Evolutionary conservation across 1,140 invertebrate species (phyloP), one percentile per base, ranked within the genome.

Genomic region (Drusus annulatus): DNA sequence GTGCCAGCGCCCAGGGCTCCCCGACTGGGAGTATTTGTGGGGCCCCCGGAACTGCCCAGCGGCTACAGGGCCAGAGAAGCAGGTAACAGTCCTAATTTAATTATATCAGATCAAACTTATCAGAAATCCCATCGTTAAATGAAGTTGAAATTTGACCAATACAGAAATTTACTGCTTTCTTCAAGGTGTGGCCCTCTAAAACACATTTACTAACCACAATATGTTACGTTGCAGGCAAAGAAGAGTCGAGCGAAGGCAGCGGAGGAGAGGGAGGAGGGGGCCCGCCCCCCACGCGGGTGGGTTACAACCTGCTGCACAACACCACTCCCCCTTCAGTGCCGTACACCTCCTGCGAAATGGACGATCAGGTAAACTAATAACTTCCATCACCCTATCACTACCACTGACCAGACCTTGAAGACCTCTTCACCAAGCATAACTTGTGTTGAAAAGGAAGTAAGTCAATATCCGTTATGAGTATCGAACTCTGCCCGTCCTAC

Each of bases 1-100:
- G 96, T 97, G 3, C 94, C 96, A 80, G 95, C 96, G 71, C 96
- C 96, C 7, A 91, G 95, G 81, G 95, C 97, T 19, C 96, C 96
- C 19, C 93, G 91, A 78, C 83, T 92, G 60, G 90, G 90, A 21
- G 89, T 90, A 84, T 91, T 91, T 77, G 90, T 91, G 6, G 88
- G 90, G 21, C 90, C 91, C 19, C 90, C 91, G 0, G 88, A 89
- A 75, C 85, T 91, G 54, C 91, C 90, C 62, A 87, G 87, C 75
- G 85, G 90, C 15, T 87, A 90, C 84, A 80, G 88, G n/a, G 87
- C 86, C 13, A 86, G 88, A 76, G 79, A 83, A 16, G 45, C 63
- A 71, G 82, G 82, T 83, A 60, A 56, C 50, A 17, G 31, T 51
- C 19, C 8, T 50, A n/a, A 23, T 13, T 31, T 15, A 6, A 65